Conservation (phyloP, 2,888 invertebrate genomes). For the Drosophila quinaria region DNA sequence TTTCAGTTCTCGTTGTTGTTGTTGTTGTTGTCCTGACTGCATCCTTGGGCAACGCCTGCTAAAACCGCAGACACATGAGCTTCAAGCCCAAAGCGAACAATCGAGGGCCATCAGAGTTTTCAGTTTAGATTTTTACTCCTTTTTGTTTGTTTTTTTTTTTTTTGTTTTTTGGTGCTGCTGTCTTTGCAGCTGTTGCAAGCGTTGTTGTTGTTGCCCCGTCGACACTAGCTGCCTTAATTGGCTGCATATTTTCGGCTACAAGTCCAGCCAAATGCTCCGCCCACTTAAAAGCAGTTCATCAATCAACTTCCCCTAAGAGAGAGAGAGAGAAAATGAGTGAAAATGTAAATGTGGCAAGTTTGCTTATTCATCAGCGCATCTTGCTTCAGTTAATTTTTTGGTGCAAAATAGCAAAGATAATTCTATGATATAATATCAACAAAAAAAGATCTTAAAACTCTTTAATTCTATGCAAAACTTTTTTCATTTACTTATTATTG, state of each 20-base stretch:
- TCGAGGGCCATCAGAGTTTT: conserved; percentile 1
- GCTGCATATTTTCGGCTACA: conserved; percentile 50
- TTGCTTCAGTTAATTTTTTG: no score
- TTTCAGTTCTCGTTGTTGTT: conserved; percentile 11
- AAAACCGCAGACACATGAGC: conserved; percentile 42
- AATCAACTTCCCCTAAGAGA: conserved; percentile 33
- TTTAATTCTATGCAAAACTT: no score
- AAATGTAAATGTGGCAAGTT: no score
- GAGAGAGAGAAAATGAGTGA: neutral
- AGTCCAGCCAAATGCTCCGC: conserved; percentile 19
- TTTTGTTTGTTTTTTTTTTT: neutral
- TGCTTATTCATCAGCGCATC: no score
- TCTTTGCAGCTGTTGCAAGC: conserved; percentile 26
- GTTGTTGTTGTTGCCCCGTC: conserved; percentile 18
- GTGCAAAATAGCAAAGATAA: no score
- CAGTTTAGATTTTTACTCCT: conserved; percentile 6
- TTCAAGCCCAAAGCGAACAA: conserved; percentile 13
- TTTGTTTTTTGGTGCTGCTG: conserved; percentile 2
- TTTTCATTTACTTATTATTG: no score
- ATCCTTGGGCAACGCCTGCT: conserved; percentile 54
- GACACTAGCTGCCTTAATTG: conserved; percentile 44
- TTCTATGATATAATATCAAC: no score
- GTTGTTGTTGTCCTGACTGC: conserved; percentile 40
- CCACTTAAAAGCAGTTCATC: conserved; percentile 20
- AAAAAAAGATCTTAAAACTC: no score